Conservation (phyloP, 2,797 vertebrate species). For the Catostomus latipinnis region DNA sequence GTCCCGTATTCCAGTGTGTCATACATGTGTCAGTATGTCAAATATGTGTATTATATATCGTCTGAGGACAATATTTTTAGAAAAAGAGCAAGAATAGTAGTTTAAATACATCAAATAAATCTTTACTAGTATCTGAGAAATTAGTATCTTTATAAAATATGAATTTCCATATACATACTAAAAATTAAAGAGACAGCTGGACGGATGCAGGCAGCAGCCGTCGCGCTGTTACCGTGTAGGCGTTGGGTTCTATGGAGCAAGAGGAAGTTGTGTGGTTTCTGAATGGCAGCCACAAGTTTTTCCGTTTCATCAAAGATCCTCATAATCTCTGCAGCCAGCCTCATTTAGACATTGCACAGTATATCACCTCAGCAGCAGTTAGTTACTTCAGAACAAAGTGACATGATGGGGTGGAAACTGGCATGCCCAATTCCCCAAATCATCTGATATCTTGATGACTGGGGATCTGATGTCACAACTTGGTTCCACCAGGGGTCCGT, state of each 20-base stretch:
- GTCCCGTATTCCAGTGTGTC: background rate
- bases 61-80: background rate
- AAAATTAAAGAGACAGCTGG: slow-evolving; percentile 13
- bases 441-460: background rate
- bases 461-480: background rate
- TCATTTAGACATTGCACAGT: slow-evolving; percentile 11
- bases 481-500: no score
- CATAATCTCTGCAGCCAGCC: slow-evolving; percentile 45
- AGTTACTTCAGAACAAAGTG: no score
- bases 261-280: slow-evolving; percentile 52
- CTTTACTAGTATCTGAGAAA: background rate
- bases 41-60: background rate
- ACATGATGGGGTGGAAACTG: background rate
- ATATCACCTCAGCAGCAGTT: background rate
- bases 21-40: background rate
- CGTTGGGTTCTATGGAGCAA: slow-evolving; percentile 14
- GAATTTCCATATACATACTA: slow-evolving; percentile 10
- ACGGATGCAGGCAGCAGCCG: slow-evolving; percentile 1
- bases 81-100: background rate
- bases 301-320: slow-evolving; percentile 45
- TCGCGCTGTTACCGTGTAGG: slow-evolving; percentile 4
- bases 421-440: no score
- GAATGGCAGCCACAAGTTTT: slow-evolving; percentile 31
- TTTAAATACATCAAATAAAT: background rate
- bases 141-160: background rate